Base-by-base conservation (phyloP, 2,888 invertebrate species). In the Steromphala cineraria region DNA sequence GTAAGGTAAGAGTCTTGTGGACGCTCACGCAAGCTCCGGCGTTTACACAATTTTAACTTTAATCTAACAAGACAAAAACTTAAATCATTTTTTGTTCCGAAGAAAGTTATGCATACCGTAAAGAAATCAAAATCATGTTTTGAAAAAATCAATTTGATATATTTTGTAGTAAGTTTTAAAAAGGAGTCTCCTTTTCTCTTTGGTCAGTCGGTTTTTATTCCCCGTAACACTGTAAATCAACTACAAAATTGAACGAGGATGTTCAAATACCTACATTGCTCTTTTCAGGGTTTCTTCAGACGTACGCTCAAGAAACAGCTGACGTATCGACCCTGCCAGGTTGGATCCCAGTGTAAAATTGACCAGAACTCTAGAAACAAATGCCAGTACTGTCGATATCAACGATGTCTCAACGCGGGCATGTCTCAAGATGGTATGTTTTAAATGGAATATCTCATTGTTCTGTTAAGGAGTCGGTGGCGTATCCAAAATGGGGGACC, bases 1-100 rank as follows among this genome's bases (percentile, higher is more conserved):
- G 99, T 96, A 99, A 99, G 97, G 99, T 99, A 95, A 24, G 83
- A 55, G 3, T 2, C 4, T 52, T 8, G 1, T 5, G 1, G 10
- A 46, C 5, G 46, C 13, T 46, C 7, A 4, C 36, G 36, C 36
- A 36, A 36, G 36, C 36, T 36, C 36, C 36, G 36, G 36, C 36
- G 7, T 36, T 36, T 36, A 4, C 36, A 36, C 36, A 36, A 4
- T 4, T 36, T 36, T 36, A 7, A 36, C 36, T 36, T 36, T 36
- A 36, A 36, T 36, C 36, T 36, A 4, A 4, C 2, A 36, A 36
- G 36, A 36, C 7, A n/a, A n/a, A n/a, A n/a, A n/a, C n/a, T n/a
- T n/a, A n/a, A n/a, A n/a, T n/a, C n/a, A n/a, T n/a, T n/a, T n/a
- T n/a, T n/a, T n/a, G n/a, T n/a, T n/a, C n/a, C n/a, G n/a, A n/a